Percentiles rank a stretch among this genome's conserved stretches.
These are phyloP conservation scores for Oegoconia quadripuncta DNA, from an alignment of 2,888 invertebrate genomes.

Conservation along the genomic window DNA sequence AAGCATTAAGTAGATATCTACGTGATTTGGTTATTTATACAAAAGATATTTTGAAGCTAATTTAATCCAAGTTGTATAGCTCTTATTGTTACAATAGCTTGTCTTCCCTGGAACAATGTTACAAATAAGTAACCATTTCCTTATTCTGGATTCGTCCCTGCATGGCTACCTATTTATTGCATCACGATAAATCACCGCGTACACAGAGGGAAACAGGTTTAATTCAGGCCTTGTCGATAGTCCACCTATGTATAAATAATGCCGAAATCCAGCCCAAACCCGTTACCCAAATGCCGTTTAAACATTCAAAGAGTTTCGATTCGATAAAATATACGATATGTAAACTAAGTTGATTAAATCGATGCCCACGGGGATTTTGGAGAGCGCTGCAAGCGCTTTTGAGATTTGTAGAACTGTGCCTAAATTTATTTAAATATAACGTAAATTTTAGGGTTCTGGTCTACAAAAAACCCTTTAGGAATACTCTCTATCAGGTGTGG, in stretches of 20 bases:
- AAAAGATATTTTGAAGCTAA: no score
- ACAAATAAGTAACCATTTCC: not conserved
- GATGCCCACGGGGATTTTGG: no score
- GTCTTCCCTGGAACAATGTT: no score
- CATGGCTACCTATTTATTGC: constrained; percentile 45
- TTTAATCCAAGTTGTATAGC: not conserved
- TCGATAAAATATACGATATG: constrained; percentile 3
- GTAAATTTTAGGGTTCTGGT: no score
- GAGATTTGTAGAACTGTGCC: no score
- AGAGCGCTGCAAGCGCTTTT: no score
- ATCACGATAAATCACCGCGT: constrained; percentile 47
- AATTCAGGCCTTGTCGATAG: constrained; percentile 31
- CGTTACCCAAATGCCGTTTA: constrained; percentile 7
- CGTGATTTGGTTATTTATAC: no score
- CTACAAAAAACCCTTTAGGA: no score
- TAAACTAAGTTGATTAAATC: not conserved
- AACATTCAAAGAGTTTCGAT: constrained; percentile 7
- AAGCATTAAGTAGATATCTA: no score
- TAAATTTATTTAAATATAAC: no score
- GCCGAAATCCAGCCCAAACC: constrained; percentile 8
- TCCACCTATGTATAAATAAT: constrained; percentile 23
- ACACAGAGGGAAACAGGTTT: constrained; percentile 42
- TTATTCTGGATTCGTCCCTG: not conserved
- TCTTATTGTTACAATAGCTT: no score
- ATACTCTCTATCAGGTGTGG: no score